Base-by-base conservation (phyloP, 2,888 invertebrate species). In the Drosophila austrosaltans region DNA sequence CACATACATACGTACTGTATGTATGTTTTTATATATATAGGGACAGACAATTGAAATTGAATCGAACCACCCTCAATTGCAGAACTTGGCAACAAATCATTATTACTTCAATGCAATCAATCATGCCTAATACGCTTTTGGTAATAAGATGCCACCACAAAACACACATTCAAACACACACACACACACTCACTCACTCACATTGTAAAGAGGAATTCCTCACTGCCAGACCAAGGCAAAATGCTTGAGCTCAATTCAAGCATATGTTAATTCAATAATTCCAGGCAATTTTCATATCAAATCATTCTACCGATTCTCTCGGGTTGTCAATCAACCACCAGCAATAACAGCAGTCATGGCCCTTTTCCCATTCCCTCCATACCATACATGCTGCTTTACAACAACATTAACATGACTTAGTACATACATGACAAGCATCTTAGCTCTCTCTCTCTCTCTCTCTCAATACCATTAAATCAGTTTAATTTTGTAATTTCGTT, bases 191-290 rank as follows among this genome's bases (percentile, higher is more conserved):
- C 54, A 40, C 42, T 63, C 40, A 61, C 25, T 65, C 68, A 76
- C 58, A 66, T 63, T 62, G 28, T 8, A 1, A 16, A 10, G 1
- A 16, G 25, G 22, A 7, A 28, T 39, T 22, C 16, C 32, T 36
- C 40, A 53, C 7, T 39, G 48, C 28, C 40, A 64, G 63, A 72
- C 76, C 65, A 69, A 71, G 68, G 10, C 36, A 36, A 75, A 82
- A 87, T 89, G 77, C 87, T 87, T 79, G 72, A 63, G 75, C 83
- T 87, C 83, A 87, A 82, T 77, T 87, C 81, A 77, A 79, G 89
- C 89, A 88, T 85, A 88, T 82, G 87, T 82, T 88, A 90, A 88
- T 90, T 89, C 88, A 88, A 88, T 88, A 88, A 88, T 90, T 90
- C 89, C 87, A 80, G 86, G 79, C 83, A 90, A 88, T 88, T 90